Percentiles rank a stretch among this genome's conserved stretches.
phyloP scores from a whole-genome alignment of 2,113 vertebrate species.

The Hydrolagus affinis region DNA sequence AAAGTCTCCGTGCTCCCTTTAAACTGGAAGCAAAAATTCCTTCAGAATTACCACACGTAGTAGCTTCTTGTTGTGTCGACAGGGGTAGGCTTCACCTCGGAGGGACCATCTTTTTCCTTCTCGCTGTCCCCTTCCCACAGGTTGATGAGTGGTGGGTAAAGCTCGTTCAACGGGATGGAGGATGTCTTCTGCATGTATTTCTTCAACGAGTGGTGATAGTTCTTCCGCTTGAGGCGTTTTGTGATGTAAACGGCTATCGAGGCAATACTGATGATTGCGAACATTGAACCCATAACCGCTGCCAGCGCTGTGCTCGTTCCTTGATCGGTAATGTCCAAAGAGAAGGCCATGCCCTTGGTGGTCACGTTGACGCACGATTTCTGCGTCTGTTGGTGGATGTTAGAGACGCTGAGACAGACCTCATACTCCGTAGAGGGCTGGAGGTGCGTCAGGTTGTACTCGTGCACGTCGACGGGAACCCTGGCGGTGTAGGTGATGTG shows the following conservation, averaged over 20 bases:
- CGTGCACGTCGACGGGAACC: slow-evolving; percentile 89
- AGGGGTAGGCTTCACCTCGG: slow-evolving; percentile 79
- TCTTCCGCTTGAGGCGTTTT: slow-evolving; percentile 89
- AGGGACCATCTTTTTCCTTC: slow-evolving; percentile 83
- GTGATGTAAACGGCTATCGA: slow-evolving; percentile 73
- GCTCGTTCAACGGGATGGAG: slow-evolving; percentile 89
- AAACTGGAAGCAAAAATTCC: slow-evolving; percentile 62
- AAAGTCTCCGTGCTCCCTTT: slow-evolving; percentile 74
- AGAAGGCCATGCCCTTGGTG: slow-evolving; percentile 75
- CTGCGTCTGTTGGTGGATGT: slow-evolving; percentile 80
- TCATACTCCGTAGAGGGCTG: slow-evolving; percentile 91
- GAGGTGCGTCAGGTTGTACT: slow-evolving; percentile 90
- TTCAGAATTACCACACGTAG: slow-evolving; percentile 91
- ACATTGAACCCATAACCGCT: slow-evolving; percentile 83
- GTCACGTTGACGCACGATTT: slow-evolving; percentile 91
- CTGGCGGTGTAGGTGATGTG: slow-evolving; percentile 92
- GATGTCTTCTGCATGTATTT: slow-evolving; percentile 99
- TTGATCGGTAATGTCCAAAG: slow-evolving; percentile 74
- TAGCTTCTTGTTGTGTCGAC: slow-evolving; percentile 98
- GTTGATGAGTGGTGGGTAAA: slow-evolving; percentile 95
- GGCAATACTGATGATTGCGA: slow-evolving; percentile 78
- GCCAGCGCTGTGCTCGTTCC: slow-evolving; percentile 82
- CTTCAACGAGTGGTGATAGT: slow-evolving; percentile 92
- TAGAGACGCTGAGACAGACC: slow-evolving; percentile 88
- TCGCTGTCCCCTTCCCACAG: slow-evolving; percentile 93